Percentiles rank a stretch among this genome's conserved stretches.
Conservation (phyloP, 2,113 vertebrate genomes). For the Cryptomyrus ogoouensis region DNA sequence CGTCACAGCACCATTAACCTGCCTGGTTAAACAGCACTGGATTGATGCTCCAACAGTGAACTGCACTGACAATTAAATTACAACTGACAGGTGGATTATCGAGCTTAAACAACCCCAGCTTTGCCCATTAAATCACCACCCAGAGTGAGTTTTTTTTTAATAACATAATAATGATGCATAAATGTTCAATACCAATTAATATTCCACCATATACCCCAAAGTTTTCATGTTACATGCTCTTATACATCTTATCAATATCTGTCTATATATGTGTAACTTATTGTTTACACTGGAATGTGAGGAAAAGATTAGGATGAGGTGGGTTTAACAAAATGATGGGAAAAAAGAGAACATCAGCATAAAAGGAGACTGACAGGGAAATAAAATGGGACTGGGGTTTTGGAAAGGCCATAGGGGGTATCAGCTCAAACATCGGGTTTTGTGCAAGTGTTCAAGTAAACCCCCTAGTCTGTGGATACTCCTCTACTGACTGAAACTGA, state of each 20-base stretch:
- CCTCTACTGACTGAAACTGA: neutral
- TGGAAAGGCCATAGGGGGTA: neutral
- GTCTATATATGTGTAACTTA: neutral
- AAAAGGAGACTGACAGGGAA: neutral
- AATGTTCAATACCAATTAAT: neutral
- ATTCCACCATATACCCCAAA: neutral
- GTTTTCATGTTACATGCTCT: neutral
- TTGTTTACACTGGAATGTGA: neutral
- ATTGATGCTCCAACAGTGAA: conserved; percentile 89
- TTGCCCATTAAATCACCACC: neutral
- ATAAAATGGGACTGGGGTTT: neutral
- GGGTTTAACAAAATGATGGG: neutral
- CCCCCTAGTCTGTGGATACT: neutral
- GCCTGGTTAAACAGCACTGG: conserved; percentile 84
- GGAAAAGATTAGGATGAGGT: neutral
- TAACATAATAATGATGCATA: conserved; percentile 64
- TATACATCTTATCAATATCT: neutral
- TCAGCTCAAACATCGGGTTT: neutral
- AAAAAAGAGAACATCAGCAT: neutral
- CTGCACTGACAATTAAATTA: conserved; percentile 96
- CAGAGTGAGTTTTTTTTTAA: conserved; percentile 53
- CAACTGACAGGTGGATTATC: conserved; percentile 93
- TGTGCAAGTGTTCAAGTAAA: neutral
- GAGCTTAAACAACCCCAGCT: conserved; percentile 61
- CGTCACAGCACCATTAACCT: conserved; percentile 78